phyloP scores from a whole-genome alignment of 2,888 invertebrate genomes.

The Molanna angustata region DNA sequence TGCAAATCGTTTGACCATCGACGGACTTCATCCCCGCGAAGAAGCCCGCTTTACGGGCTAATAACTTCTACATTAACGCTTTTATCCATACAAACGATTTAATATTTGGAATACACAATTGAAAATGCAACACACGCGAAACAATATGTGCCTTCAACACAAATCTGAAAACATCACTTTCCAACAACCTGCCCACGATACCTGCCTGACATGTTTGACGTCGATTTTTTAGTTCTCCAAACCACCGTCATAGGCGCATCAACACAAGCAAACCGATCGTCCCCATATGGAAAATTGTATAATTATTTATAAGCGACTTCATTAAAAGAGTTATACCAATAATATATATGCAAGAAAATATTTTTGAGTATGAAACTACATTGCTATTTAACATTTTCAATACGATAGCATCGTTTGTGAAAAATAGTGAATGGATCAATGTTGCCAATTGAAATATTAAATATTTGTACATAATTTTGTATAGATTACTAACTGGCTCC shows the following conservation, averaged over 20 bases:
- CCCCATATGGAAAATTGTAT: too few relatives aligned
- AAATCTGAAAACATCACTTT: constrained; percentile 32
- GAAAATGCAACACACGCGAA: constrained; percentile 27
- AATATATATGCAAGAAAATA: too few relatives aligned
- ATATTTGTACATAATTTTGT: too few relatives aligned
- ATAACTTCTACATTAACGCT: constrained; percentile 1
- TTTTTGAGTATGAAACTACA: too few relatives aligned
- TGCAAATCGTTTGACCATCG: constrained; percentile 1
- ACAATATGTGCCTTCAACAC: constrained; percentile 41
- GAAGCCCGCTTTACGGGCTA: constrained; percentile 15
- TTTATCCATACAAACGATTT: constrained; percentile 2
- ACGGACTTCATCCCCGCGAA: constrained; percentile 22
- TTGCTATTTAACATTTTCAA: too few relatives aligned
- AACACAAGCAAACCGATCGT: too few relatives aligned
- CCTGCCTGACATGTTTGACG: constrained; percentile 51
- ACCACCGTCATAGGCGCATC: constrained; percentile 38
- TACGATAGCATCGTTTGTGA: too few relatives aligned
- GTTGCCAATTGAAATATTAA: too few relatives aligned
- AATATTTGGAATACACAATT: background rate
- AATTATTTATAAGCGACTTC: too few relatives aligned
- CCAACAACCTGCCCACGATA: constrained; percentile 16
- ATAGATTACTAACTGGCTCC: too few relatives aligned
- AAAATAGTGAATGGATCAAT: too few relatives aligned
- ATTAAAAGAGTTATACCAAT: too few relatives aligned
- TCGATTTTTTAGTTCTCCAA: constrained; percentile 53